Conservation (phyloP, 2,113 vertebrate species). For the Ramphastos sulfuratus region DNA sequence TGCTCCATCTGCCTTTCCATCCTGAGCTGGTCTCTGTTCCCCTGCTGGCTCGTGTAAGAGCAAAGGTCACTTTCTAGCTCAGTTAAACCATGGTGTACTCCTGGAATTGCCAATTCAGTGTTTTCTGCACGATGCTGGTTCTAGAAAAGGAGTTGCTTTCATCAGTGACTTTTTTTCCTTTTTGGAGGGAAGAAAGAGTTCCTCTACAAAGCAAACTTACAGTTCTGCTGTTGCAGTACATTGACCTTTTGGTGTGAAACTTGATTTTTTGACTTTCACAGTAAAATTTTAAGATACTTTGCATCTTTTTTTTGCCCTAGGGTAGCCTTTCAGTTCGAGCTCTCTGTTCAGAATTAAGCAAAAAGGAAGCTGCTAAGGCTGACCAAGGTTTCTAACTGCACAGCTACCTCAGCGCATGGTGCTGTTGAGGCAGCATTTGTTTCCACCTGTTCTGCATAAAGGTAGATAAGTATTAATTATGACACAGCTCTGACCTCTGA, state of each 20-base stretch:
- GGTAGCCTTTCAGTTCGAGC: slow-evolving; percentile 1
- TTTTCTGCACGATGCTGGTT: not conserved
- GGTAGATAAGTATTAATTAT: not conserved
- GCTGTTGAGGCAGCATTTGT: not conserved
- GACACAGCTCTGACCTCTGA: not conserved
- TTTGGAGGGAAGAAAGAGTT: not conserved
- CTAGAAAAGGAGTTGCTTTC: not conserved
- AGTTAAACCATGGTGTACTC: not conserved
- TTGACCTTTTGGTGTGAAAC: slow-evolving; percentile 5
- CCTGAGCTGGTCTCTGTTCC: not conserved
- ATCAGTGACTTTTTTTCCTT: not conserved
- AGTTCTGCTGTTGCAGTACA: not conserved
- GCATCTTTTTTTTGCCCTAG: not conserved
- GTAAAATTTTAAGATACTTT: not conserved
- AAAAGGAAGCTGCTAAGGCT: not conserved
- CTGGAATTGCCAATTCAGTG: not conserved
- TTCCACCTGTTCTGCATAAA: not conserved
- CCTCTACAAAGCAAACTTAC: not conserved
- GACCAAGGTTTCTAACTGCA: not conserved
- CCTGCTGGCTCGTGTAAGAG: not conserved
- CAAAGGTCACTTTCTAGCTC: not conserved
- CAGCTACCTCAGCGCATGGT: accelerated
- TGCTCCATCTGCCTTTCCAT: not conserved
- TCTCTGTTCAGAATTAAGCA: not conserved
- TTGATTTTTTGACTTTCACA: not conserved